phyloP scores from a whole-genome alignment of 2,888 invertebrate species.

The Macrosoma leucophasiata region DNA sequence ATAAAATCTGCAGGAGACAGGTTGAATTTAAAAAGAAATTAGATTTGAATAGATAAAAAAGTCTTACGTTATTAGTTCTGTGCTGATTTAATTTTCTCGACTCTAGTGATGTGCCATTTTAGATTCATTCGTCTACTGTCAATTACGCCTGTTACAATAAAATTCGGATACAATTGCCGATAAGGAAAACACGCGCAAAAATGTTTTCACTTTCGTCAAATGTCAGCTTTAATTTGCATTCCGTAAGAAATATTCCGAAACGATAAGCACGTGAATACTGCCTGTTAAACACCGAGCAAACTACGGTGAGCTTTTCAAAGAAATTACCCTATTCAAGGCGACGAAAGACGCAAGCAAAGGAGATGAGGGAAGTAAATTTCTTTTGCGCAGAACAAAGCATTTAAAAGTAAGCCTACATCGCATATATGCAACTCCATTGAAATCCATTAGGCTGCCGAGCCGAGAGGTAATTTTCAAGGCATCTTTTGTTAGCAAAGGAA shows the following conservation, averaged over 20 bases:
- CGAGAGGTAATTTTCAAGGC: slow-evolving; percentile 62
- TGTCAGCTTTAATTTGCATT: slow-evolving; percentile 33
- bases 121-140: no score
- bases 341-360: slow-evolving; percentile 49
- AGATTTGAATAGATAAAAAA: slow-evolving; percentile 57
- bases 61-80: slow-evolving; percentile 31
- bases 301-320: slow-evolving; percentile 46
- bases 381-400: slow-evolving; percentile 64
- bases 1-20: slow-evolving; percentile 65
- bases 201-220: slow-evolving; percentile 21
- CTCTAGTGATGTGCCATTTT: no score
- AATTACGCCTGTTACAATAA: no score
- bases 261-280: slow-evolving; percentile 32
- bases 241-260: slow-evolving; percentile 32
- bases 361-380: slow-evolving; percentile 58
- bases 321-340: slow-evolving; percentile 55
- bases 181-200: no score
- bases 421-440: slow-evolving; percentile 64
- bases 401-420: slow-evolving; percentile 57
- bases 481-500: slow-evolving; percentile 60
- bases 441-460: slow-evolving; percentile 63
- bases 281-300: slow-evolving; percentile 36
- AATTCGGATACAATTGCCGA: no score
- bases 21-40: slow-evolving; percentile 64
- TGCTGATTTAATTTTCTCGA: no score